These are phyloP conservation scores for Teleiodes luculella DNA, from an alignment of 2,888 invertebrate genomes.

Conservation along the genomic window DNA sequence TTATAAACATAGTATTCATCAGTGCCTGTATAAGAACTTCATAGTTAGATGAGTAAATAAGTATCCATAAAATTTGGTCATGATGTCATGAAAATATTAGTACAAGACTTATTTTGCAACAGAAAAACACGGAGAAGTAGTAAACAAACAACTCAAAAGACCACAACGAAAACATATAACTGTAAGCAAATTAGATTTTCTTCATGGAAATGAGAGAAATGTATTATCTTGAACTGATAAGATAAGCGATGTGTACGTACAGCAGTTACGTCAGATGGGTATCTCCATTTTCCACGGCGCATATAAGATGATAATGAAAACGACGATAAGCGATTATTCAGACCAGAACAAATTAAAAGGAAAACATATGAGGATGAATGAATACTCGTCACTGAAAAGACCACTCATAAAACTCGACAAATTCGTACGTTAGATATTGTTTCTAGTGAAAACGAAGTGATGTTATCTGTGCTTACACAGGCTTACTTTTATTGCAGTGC, in stretches of 20 bases:
- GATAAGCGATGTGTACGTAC: slow-evolving; percentile 29
- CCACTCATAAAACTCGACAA: too few species aligned
- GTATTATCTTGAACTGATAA: slow-evolving; percentile 7
- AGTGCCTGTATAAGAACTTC: background rate
- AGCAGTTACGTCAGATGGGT: slow-evolving; percentile 20
- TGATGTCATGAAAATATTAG: background rate
- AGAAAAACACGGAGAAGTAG: background rate
- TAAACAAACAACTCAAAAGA: slow-evolving; percentile 21
- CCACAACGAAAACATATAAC: slow-evolving; percentile 27
- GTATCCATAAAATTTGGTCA: background rate
- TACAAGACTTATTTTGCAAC: background rate
- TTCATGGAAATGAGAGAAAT: slow-evolving; percentile 32
- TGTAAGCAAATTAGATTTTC: background rate
- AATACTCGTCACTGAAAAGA: too few species aligned
- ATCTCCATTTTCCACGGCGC: background rate
- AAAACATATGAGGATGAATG: background rate
- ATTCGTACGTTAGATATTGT: too few species aligned
- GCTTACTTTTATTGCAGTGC: too few species aligned
- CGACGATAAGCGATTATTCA: slow-evolving; percentile 7
- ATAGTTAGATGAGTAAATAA: background rate
- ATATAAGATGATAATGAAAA: slow-evolving; percentile 1
- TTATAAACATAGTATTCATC: background rate
- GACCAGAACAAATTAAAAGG: slow-evolving; percentile 3
- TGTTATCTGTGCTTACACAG: too few species aligned
- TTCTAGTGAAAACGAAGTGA: too few species aligned